Percentiles rank a stretch among this genome's conserved stretches.
Conservation (phyloP, 1,140 invertebrate genomes). For the Lordiphosa collinella region DNA sequence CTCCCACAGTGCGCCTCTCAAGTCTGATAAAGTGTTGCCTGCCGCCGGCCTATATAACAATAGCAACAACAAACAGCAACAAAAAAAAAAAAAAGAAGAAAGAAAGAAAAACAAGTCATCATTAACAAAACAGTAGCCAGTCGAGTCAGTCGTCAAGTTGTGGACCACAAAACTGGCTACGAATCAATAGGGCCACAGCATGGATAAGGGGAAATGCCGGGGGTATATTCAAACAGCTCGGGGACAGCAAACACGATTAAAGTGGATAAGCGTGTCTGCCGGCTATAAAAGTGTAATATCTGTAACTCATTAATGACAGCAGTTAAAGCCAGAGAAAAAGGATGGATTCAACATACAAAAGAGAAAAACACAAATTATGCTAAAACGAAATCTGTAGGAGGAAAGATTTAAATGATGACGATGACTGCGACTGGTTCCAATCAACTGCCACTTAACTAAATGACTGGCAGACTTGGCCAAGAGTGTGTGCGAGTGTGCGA, state of each 20-base stretch:
- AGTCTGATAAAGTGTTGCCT: constrained; percentile 2
- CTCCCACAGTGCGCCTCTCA: constrained; percentile 21
- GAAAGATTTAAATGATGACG: constrained; percentile 28
- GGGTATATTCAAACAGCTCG: too few relatives aligned
- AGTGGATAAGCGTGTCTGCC: constrained; percentile 75
- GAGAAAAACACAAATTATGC: constrained; percentile 6
- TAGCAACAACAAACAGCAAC: constrained; percentile 29
- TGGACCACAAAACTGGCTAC: constrained; percentile 14
- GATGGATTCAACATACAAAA: constrained; percentile 6
- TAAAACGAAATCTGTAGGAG: constrained; percentile 24
- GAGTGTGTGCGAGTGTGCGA: constrained; percentile 14
- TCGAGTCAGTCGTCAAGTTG: neutral
- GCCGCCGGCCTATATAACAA: constrained; percentile 38
- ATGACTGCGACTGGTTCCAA: constrained; percentile 67
- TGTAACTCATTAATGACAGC: constrained; percentile 77
- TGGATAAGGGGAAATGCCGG: neutral
- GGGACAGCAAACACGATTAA: constrained; percentile 56
- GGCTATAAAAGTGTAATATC: constrained; percentile 77
- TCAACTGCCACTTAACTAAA: constrained; percentile 78
- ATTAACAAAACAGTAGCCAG: constrained; percentile 70
- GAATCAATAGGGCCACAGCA: constrained; percentile 27
- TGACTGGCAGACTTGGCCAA: constrained; percentile 58
- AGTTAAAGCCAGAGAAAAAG: constrained; percentile 43
- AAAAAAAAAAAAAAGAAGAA: constrained; percentile 13
- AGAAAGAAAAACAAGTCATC: constrained; percentile 37